Percentiles rank a stretch among this genome's conserved stretches.
These are phyloP conservation scores for Ceyx melanurus DNA, from an alignment of 2,113 vertebrate genomes.

Conservation along the genomic window DNA sequence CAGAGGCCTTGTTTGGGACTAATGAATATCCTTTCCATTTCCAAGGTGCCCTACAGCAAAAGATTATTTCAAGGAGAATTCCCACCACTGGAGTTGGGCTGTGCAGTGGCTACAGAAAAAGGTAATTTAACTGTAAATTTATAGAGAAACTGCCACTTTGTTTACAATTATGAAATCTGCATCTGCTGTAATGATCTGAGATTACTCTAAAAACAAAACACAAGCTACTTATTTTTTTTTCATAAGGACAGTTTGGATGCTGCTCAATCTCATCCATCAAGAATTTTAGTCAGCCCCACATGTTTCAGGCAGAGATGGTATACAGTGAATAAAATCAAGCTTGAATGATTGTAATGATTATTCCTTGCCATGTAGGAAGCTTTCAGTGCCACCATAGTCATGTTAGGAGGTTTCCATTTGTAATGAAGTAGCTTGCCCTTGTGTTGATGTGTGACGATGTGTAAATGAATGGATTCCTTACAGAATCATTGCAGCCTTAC, in stretches of 20 bases:
- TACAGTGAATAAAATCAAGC: background rate
- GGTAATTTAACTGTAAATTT: constrained; percentile 64
- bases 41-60: constrained; percentile 92
- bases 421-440: background rate
- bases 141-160: background rate
- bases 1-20: background rate
- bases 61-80: constrained; percentile 98
- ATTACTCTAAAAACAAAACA: background rate
- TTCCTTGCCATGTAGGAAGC: background rate
- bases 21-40: background rate
- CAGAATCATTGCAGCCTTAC: background rate
- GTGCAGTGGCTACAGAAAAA: constrained; percentile 99
- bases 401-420: background rate
- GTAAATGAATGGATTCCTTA: background rate
- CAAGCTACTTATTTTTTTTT: background rate
- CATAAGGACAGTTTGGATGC: background rate
- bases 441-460: background rate
- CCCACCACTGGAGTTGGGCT: constrained; percentile 98
- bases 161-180: background rate
- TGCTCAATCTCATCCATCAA: background rate
- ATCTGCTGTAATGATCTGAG: background rate
- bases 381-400: background rate
- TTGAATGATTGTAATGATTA: background rate
- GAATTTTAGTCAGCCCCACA: background rate
- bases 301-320: background rate